These are phyloP conservation scores for Thamnophis elegans DNA, from an alignment of 2,797 vertebrate genomes.

Conservation along the genomic window DNA sequence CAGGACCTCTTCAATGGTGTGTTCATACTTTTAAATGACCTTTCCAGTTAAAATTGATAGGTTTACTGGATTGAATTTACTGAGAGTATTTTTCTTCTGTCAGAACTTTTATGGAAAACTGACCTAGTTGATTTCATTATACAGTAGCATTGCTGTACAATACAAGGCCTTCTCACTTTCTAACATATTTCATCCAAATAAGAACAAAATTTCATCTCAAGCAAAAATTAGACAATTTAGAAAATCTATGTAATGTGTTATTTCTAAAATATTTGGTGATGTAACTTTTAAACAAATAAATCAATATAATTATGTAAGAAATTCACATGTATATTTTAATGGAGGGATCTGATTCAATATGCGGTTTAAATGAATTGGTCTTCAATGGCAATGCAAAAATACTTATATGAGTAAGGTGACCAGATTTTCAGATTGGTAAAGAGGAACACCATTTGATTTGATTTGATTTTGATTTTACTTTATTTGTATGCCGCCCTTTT, in stretches of 20 bases:
- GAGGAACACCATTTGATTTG: too few relatives aligned
- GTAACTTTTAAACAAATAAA: not conserved
- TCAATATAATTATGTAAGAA: not conserved
- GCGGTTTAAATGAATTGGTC: not conserved
- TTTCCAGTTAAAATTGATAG: not conserved
- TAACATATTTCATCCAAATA: not conserved
- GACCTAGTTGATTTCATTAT: not conserved
- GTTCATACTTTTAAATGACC: not conserved
- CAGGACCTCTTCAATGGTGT: not conserved
- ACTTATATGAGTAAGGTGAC: too few relatives aligned
- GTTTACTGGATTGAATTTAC: not conserved
- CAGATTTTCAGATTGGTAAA: too few relatives aligned
- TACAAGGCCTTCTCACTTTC: constrained; percentile 32
- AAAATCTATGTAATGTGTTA: not conserved
- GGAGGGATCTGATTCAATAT: not conserved
- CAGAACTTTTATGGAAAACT: not conserved
- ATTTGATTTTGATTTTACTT: too few relatives aligned
- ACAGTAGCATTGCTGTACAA: not conserved
- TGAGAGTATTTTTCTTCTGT: not conserved
- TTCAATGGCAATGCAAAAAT: not conserved
- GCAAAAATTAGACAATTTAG: not conserved
- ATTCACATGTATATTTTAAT: not conserved
- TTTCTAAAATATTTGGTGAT: not conserved
- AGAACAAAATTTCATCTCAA: constrained; percentile 39
- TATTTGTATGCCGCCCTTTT: too few relatives aligned